phyloP scores from a whole-genome alignment of 1,140 invertebrate species.

The Cheumatopsyche charites region DNA sequence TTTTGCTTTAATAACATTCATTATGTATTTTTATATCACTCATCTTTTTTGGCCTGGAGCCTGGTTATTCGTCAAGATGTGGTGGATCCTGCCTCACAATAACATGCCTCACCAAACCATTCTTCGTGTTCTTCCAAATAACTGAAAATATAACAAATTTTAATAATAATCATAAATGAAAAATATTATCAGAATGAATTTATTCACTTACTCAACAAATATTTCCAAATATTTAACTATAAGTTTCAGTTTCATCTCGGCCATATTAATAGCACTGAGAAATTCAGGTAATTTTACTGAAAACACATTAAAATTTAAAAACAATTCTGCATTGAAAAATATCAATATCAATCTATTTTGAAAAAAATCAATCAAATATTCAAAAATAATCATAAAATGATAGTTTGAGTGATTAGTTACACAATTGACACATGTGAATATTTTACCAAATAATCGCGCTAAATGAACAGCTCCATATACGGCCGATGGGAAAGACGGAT shows the following conservation, averaged over 20 bases:
- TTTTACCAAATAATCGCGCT: constrained; percentile 57
- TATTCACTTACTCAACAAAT: constrained; percentile 58
- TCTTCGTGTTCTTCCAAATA: constrained; percentile 59
- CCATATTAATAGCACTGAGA: constrained; percentile 58
- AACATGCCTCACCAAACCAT: constrained; percentile 59
- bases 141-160: constrained; percentile 48
- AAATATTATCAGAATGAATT: background rate
- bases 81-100: constrained; percentile 54
- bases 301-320: constrained; percentile 42
- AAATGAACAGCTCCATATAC: constrained; percentile 60
- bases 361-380: too few relatives aligned
- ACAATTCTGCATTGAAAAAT: constrained; percentile 13
- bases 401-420: background rate
- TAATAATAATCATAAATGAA: constrained; percentile 18
- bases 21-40: background rate
- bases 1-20: background rate
- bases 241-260: constrained; percentile 57
- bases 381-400: background rate
- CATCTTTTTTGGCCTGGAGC: constrained; percentile 39
- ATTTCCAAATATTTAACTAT: constrained; percentile 58
- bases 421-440: constrained; percentile 13
- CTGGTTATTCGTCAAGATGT: constrained; percentile 50
- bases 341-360: background rate
- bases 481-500: constrained; percentile 39
- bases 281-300: constrained; percentile 59